Base-by-base conservation (phyloP, 1,140 invertebrate species). In the Drosophila orosa region DNA sequence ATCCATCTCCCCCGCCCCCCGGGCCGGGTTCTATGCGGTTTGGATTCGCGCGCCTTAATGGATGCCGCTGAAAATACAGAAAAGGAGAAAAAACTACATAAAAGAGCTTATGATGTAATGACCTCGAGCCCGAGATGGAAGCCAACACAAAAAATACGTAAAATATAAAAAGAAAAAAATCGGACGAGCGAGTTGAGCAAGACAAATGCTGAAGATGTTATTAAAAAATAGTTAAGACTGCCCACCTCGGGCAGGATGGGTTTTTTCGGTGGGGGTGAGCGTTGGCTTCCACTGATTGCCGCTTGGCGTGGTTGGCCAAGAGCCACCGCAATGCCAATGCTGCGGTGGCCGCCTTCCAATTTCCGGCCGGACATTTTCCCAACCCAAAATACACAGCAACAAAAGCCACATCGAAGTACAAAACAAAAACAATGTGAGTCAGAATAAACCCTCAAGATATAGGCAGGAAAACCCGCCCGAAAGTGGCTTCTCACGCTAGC, bases 91-190 rank as follows among this genome's bases (percentile, higher is more conserved):
- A 50, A 66, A n/a, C n/a, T 52, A 48, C 37, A 75, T 65, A 66
- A 84, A 89, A 89, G 80, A 84, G 84, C 84, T 89, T 89, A 89
- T 90, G 85, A 89, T 89, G 84, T 89, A 89, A 89, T 89, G 84
- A 89, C 84, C 84, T 67, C 77, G 52, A 80, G 76, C 76, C 40
- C 55, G 35, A 60, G 74, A 67, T 67, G 52, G 52, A 47, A 62
- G 59, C 33, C 45, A 29, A 52, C 45, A 42, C 29, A 56, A 24
- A 31, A 66, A 47, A 35, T n/a, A 56, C 35, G 24, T 58, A 44
- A 62, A 59, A 76, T 60, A 74, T 55, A 25, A 19, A 24, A 59
- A 31, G 13, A 24, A 54, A 56, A 47, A 75, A 63, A 85, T 69
- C 57, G 81, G 68, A 45, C 60, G 52, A 45, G 65, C 63, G 58